Conservation (phyloP, 37 sponge, comb jelly and placozoan species). For the Mnemiopsis leidyi region DNA sequence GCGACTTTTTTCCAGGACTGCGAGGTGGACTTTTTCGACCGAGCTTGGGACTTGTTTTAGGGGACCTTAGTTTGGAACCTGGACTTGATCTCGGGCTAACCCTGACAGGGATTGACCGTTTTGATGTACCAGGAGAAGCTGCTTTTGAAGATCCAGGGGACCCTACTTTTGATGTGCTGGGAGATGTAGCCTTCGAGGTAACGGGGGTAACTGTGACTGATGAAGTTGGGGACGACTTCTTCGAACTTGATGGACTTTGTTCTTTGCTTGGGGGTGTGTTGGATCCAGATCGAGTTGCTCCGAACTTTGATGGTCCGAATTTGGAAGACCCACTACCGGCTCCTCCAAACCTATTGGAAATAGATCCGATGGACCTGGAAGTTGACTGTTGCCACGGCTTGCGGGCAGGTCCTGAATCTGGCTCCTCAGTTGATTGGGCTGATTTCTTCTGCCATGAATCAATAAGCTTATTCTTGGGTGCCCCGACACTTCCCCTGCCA, state of each 20-base stretch:
- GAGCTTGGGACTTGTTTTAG: neutral
- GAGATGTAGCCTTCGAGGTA: neutral
- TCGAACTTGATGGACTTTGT: neutral
- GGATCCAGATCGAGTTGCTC: neutral
- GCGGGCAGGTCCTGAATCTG: neutral
- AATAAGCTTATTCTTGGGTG: neutral
- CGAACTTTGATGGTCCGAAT: slow-evolving; percentile 29
- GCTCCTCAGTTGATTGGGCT: neutral
- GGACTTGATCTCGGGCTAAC: slow-evolving; percentile 16
- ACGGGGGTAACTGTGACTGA: neutral
- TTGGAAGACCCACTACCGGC: neutral
- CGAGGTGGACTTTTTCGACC: neutral
- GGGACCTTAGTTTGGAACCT: neutral
- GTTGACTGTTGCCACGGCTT: slow-evolving; percentile 35
- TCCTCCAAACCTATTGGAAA: slow-evolving; percentile 25
- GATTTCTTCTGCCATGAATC: slow-evolving; percentile 56
- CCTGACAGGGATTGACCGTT: neutral
- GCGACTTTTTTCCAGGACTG: neutral
- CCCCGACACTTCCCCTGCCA: slow-evolving; percentile 24
- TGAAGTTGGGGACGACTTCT: neutral
- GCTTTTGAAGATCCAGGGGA: neutral
- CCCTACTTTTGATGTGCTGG: neutral
- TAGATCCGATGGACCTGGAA: neutral
- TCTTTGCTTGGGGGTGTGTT: neutral
- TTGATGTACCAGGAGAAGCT: neutral